Base-by-base conservation (phyloP, 2,797 vertebrate genomes). In the Phaenicophaeus curvirostris region DNA sequence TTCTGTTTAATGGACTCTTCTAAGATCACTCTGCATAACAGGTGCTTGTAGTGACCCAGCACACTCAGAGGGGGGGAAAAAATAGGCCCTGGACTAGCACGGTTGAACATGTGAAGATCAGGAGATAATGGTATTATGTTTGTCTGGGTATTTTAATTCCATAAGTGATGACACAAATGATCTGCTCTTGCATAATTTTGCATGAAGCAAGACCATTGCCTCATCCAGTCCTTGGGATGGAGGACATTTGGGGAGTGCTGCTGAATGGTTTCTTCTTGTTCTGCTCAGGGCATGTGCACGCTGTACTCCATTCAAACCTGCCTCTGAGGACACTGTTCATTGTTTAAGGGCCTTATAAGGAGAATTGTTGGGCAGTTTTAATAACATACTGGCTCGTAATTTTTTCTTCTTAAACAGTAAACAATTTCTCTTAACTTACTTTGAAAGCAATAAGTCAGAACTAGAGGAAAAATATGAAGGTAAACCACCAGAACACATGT, bases 171-270 rank as follows among this genome's bases (percentile, higher is more conserved):
- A 42, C 74, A 74, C 15, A 63, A 62, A 20, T 20, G 9, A 20
- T 5, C 2, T 6, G 9, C 5, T 68, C 6, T 8, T 24, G 57
- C 0, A 1, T 10, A 25, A 39, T 58, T 84, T 24, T 46, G 50
- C 28, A 8, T 11, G 51, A 23, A 69, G 55, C 14, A 23, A 51
- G 51, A 24, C 31, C 1, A 0, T 42, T 85, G 65, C n/a, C 18
- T 84, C 18, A 30, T 20, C 21, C 24, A 4, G 44, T 27, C 11
- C 13, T 17, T 0, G 3, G 33, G 65, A 46, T 5, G 21, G 51
- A 55, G n/a, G n/a, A 15, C 6, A 2, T n/a, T 42, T 0, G 4
- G 46, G 41, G 3, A 9, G 41, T 2, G 13, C 28, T 74, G 35
- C 35, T 24, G 30, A 23, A 44, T 15, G 21, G 24, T 19, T 77